Evolutionary conservation across 2,797 vertebrate genomes (phyloP), one percentile per base, ranked within the genome.

Genomic region (Anableps anableps): DNA sequence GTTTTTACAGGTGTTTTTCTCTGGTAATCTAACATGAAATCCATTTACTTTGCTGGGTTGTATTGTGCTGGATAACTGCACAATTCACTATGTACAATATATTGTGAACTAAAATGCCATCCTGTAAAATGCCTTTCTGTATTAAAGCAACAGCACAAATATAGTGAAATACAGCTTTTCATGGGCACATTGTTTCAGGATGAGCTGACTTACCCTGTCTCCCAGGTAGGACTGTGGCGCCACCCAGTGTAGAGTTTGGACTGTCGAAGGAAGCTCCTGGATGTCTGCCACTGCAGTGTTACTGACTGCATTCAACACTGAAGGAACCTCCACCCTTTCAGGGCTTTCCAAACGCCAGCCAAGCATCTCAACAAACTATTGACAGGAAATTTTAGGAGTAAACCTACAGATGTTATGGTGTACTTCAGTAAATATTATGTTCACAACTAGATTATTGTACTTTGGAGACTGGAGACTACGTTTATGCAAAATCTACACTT

Each of bases 361-460:
- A 71, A 77, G 95, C 97, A 99, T 99, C 70, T 97, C 96, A 80
- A 97, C 95, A 90, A 97, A 97, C 98, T 99, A 72, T 76, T n/a
- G 29, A 84, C 19, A 16, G 47, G 13, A 38, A 55, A 11, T 3
- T 60, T 47, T 43, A 13, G 16, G 19, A 26, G 16, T 58, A 58
- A 71, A 48, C 78, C 13, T 51, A 66, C 71, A 74, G 31, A 50
- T 7, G 29, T 47, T 66, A 70, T 58, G 53, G 3, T 72, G 43
- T 31, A 23, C 21, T 14, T 50, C 16, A 38, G 19, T 17, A 58
- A 58, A 36, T 68, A 0, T 70, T 8, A 43, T 68, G 38, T 74
- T 60, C 51, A 8, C 4, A 7, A n/a, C n/a, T 5, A 31, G 64
- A 41, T 45, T 29, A 45, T 29, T 45, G 50, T 14, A 17, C 26